Percentiles rank a stretch among this genome's conserved stretches.
These are phyloP conservation scores for Zaprionus nigranus DNA, from an alignment of 1,140 invertebrate species.

Conservation along the genomic window DNA sequence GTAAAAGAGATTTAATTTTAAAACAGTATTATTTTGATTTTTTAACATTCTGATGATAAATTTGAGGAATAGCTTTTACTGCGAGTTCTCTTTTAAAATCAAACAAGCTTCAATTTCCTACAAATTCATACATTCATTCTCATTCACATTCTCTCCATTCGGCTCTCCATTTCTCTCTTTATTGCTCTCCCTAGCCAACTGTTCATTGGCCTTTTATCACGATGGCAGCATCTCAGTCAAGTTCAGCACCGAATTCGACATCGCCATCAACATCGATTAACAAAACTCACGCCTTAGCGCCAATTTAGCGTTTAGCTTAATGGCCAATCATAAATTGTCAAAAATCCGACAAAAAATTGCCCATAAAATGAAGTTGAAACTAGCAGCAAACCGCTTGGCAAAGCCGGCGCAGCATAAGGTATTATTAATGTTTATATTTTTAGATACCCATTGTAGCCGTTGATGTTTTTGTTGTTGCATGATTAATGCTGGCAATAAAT, in stretches of 20 bases:
- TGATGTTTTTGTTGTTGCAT: slow-evolving; percentile 32
- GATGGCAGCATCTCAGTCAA: slow-evolving; percentile 17
- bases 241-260: slow-evolving; percentile 12
- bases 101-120: too few species aligned
- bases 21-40: too few species aligned
- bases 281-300: slow-evolving; percentile 69
- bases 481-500: slow-evolving; percentile 73
- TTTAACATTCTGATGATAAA: too few species aligned
- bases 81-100: too few species aligned
- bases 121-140: too few species aligned
- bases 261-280: slow-evolving; percentile 63
- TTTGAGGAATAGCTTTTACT: too few species aligned
- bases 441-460: slow-evolving; percentile 4
- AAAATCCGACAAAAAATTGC: slow-evolving; percentile 34
- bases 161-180: background rate
- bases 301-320: slow-evolving; percentile 78
- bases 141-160: background rate
- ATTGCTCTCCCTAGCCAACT: slow-evolving; percentile 6
- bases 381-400: slow-evolving; percentile 8
- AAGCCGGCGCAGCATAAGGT: slow-evolving; percentile 24
- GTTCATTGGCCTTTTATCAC: slow-evolving; percentile 45
- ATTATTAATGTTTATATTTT: slow-evolving; percentile 63
- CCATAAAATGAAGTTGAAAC: slow-evolving; percentile 51
- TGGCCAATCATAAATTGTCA: slow-evolving; percentile 71
- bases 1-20: too few species aligned